Evolutionary conservation across 2,888 invertebrate species (phyloP).

Genomic region (Panorpa germanica): DNA sequence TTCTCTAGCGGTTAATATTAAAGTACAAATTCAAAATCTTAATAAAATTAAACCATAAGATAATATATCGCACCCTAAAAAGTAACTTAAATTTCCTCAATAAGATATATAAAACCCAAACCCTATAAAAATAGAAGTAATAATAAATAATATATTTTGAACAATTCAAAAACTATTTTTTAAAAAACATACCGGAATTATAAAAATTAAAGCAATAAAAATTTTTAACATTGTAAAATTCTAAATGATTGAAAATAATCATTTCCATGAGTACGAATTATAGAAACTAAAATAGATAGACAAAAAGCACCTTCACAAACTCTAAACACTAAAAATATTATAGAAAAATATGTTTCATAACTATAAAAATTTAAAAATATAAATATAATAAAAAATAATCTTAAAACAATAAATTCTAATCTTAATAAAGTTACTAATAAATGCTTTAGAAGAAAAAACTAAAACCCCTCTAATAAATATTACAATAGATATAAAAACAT

Average conservation of each 20-base stretch:
- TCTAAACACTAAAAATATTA: constrained; percentile 39
- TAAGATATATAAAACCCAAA: constrained; percentile 20
- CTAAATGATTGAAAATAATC: constrained; percentile 41
- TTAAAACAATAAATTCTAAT: constrained; percentile 38
- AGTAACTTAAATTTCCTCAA: constrained; percentile 25
- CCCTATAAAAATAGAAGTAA: constrained; percentile 29
- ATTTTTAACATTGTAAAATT: constrained; percentile 37
- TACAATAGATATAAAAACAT: constrained; percentile 25
- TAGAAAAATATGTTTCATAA: constrained; percentile 32
- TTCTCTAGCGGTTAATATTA: constrained; percentile 36
- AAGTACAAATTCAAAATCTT: constrained; percentile 36
- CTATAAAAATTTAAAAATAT: constrained; percentile 26
- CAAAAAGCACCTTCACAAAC: constrained; percentile 47
- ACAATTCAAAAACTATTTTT: constrained; percentile 32
- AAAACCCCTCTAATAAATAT: constrained; percentile 30
- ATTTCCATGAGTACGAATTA: constrained; percentile 41
- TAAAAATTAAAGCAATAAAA: constrained; percentile 27
- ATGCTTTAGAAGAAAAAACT: constrained; percentile 35
- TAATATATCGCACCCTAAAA: constrained; percentile 29
- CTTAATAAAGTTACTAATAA: constrained; percentile 36
- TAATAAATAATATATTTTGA: constrained; percentile 29
- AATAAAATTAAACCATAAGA: constrained; percentile 34
- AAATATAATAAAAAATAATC: constrained; percentile 30
- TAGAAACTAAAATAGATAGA: constrained; percentile 36
- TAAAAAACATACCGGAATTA: constrained; percentile 30